Conservation (phyloP, 2,888 invertebrate genomes). For the Lithophane semibrunnea region DNA sequence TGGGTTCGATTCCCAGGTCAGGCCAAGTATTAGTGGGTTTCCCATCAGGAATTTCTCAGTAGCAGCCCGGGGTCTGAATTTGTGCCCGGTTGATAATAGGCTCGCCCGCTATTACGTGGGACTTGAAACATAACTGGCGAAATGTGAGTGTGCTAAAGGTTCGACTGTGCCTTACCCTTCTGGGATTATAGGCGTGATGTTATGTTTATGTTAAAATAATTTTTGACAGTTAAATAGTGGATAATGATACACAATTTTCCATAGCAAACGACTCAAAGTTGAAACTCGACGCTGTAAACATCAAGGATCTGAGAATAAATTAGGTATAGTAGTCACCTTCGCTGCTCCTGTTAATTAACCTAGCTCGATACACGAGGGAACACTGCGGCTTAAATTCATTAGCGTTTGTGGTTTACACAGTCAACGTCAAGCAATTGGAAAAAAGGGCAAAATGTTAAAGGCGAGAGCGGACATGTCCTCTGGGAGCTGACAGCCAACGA, state of each 20-base stretch:
- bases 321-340: constrained; percentile 34
- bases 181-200: neutral
- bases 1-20: neutral
- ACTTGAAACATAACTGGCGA: neutral
- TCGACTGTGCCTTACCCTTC: neutral
- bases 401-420: constrained; percentile 53
- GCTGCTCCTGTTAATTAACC: constrained; percentile 35
- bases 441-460: constrained; percentile 56
- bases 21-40: neutral
- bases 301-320: constrained; percentile 32
- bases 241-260: neutral
- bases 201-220: neutral
- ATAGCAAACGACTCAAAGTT: neutral
- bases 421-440: constrained; percentile 51
- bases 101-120: neutral
- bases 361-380: constrained; percentile 36
- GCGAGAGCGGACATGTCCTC: constrained; percentile 53
- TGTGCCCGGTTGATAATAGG: neutral
- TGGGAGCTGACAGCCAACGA: constrained; percentile 58
- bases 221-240: neutral
- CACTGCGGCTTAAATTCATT: constrained; percentile 56
- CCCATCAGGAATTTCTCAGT: neutral
- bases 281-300: neutral
- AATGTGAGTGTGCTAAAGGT: neutral
- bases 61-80: too few species aligned